phyloP scores from a whole-genome alignment of 2,888 invertebrate genomes.

The Pinctada fucata region DNA sequence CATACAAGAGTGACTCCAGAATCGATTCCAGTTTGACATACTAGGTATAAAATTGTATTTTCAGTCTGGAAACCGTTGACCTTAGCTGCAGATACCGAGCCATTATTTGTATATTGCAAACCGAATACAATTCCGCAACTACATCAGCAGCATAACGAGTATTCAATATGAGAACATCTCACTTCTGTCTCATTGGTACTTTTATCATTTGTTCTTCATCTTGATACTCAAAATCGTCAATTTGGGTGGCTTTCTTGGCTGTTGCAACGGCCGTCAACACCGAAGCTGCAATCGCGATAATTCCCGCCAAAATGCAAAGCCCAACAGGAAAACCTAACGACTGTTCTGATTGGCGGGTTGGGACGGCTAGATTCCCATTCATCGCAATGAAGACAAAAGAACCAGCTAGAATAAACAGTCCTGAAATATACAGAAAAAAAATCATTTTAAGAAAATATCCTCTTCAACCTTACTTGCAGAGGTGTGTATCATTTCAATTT shows the following conservation, averaged over 20 bases:
- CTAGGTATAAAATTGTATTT: too few relatives aligned
- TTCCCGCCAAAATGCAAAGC: constrained; percentile 36
- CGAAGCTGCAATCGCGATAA: constrained; percentile 29
- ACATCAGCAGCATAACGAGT: too few relatives aligned
- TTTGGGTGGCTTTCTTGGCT: constrained; percentile 32
- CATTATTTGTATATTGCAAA: too few relatives aligned
- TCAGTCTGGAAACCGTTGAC: too few relatives aligned
- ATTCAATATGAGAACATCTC: too few relatives aligned
- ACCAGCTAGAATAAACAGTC: constrained; percentile 36
- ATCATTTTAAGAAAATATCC: not conserved
- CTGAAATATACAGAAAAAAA: constrained; percentile 10
- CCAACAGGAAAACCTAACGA: constrained; percentile 22
- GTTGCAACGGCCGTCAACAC: constrained; percentile 40
- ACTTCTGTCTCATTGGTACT: constrained; percentile 17
- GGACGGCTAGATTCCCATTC: constrained; percentile 18
- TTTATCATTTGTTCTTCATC: constrained; percentile 10
- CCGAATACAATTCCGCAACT: too few relatives aligned
- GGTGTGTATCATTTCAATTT: too few relatives aligned
- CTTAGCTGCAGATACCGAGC: too few relatives aligned
- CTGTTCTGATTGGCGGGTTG: constrained; percentile 1
- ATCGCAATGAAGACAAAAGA: constrained; percentile 34
- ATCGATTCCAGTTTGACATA: too few relatives aligned
- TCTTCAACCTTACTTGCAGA: too few relatives aligned
- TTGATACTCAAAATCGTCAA: constrained; percentile 21
- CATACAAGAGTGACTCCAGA: too few relatives aligned